phyloP scores from a whole-genome alignment of 1,140 invertebrate genomes.

The Apolygus lucorum region DNA sequence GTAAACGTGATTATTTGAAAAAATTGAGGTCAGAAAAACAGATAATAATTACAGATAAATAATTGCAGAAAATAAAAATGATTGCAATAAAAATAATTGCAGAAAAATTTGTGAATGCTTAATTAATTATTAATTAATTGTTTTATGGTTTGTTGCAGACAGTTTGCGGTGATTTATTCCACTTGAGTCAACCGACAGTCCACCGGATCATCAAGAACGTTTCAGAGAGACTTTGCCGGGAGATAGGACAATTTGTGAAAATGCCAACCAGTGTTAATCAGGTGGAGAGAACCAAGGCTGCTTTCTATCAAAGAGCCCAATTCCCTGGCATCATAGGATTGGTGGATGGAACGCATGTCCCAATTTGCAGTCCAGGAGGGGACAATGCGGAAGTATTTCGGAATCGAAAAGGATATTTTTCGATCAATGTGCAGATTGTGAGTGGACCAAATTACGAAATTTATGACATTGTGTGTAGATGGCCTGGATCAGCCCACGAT shows the following conservation, averaged over 20 bases:
- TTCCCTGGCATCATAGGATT: too few relatives aligned
- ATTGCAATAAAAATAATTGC: neutral
- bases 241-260: neutral
- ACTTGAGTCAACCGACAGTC: neutral
- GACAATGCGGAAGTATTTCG: too few relatives aligned
- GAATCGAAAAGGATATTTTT: conserved; percentile 13
- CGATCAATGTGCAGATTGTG: conserved; percentile 37
- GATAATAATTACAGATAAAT: too few relatives aligned
- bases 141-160: neutral
- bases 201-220: neutral
- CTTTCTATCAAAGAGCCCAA: neutral
- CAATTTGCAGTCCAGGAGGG: too few relatives aligned
- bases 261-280: neutral
- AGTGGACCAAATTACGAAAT: conserved; percentile 35
- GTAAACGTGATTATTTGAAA: too few relatives aligned
- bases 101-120: neutral
- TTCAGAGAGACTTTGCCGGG: neutral
- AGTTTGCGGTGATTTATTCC: neutral
- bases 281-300: neutral
- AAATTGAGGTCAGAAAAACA: neutral
- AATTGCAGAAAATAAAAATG: neutral
- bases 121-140: too few relatives aligned
- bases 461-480: conserved; percentile 36
- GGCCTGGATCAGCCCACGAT: conserved; percentile 38
- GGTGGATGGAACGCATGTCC: neutral